phyloP scores from a whole-genome alignment of 2,888 invertebrate species.

The Seira musarum region DNA sequence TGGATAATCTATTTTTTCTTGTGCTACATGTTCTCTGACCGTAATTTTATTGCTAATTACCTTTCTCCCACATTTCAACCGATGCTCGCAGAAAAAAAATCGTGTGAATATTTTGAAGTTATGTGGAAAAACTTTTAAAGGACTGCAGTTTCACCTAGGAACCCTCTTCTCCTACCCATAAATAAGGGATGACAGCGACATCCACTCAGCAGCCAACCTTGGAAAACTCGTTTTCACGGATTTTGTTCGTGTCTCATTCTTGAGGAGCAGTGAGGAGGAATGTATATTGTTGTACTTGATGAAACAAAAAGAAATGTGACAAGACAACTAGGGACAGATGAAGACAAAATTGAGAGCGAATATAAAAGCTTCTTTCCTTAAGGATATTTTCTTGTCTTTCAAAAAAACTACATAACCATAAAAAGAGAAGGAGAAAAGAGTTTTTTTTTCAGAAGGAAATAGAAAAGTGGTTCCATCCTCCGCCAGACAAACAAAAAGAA shows the following conservation, averaged over 20 bases:
- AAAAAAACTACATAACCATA: not conserved
- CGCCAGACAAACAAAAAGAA: too few species aligned
- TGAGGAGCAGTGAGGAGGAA: too few species aligned
- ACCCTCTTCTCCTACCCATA: not conserved
- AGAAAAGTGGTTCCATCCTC: not conserved
- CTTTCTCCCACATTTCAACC: not conserved
- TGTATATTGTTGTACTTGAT: not conserved
- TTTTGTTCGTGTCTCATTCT: not conserved
- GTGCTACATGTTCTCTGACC: not conserved
- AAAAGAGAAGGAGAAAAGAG: not conserved
- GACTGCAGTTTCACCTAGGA: not conserved
- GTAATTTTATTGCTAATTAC: not conserved
- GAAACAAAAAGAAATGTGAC: not conserved
- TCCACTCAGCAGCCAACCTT: not conserved
- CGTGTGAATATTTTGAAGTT: not conserved
- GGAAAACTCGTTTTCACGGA: not conserved
- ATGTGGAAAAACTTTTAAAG: not conserved
- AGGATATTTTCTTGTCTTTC: not conserved
- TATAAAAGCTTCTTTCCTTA: not conserved
- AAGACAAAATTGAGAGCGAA: not conserved
- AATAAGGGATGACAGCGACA: not conserved
- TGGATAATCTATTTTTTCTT: not conserved
- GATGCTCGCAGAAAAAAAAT: not conserved
- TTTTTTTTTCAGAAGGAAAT: not conserved
- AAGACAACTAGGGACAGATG: not conserved